Conservation (phyloP, 2,888 invertebrate genomes). For the Brenthis ino region DNA sequence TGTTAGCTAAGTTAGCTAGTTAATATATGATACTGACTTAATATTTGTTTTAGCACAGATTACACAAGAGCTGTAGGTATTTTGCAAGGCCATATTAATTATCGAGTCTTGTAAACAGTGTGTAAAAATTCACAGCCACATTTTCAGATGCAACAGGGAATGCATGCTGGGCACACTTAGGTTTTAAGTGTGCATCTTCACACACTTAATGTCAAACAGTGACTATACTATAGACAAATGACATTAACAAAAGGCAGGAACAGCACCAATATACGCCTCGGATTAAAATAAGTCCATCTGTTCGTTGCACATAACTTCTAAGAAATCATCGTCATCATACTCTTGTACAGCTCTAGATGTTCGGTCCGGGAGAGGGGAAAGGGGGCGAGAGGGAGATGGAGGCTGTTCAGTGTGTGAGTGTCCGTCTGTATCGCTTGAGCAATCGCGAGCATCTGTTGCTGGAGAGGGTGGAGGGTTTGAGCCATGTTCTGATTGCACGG, state of each 20-base stretch:
- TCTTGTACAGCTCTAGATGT: constrained; percentile 55
- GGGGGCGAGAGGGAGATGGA: constrained; percentile 40
- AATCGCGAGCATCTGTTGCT: constrained; percentile 86
- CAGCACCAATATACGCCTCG: constrained; percentile 26
- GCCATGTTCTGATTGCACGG: constrained; percentile 79
- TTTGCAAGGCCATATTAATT: constrained; percentile 25
- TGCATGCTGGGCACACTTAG: constrained; percentile 18
- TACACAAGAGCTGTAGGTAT: constrained; percentile 16
- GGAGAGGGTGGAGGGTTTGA: constrained; percentile 92
- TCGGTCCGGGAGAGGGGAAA: constrained; percentile 51
- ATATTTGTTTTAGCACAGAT: constrained; percentile 8
- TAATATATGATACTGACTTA: constrained; percentile 19
- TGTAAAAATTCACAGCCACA: constrained; percentile 37
- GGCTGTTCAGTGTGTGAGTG: constrained; percentile 70
- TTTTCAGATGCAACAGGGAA: constrained; percentile 29
- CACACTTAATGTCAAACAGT: constrained; percentile 20
- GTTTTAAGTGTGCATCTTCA: constrained; percentile 8
- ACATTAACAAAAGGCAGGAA: constrained; percentile 21
- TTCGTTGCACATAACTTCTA: constrained; percentile 87
- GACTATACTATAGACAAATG: constrained; percentile 17
- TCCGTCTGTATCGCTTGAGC: constrained; percentile 85
- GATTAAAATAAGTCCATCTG: constrained; percentile 87
- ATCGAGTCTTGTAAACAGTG: constrained; percentile 28
- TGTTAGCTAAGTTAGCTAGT: background rate
- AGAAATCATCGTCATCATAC: constrained; percentile 86